These are phyloP conservation scores for Cantharis rustica DNA, from an alignment of 2,888 invertebrate species.

Conservation along the genomic window DNA sequence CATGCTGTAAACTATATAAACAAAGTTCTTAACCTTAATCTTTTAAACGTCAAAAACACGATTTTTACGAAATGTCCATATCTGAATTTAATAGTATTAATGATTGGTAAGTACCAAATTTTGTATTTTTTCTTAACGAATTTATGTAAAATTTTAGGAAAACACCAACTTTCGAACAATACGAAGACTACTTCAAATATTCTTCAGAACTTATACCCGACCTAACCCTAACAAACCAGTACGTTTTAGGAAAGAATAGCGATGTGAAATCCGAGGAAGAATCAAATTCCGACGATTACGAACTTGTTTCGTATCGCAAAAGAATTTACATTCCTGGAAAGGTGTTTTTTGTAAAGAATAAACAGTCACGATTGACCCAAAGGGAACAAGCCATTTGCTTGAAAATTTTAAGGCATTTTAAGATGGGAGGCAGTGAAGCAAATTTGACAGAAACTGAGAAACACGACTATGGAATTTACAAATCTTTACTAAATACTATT, in stretches of 20 bases:
- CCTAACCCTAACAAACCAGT: background rate
- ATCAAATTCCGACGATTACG: background rate
- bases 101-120: background rate
- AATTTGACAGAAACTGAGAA: slow-evolving; percentile 29
- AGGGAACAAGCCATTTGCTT: slow-evolving; percentile 35
- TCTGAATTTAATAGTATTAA: background rate
- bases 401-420: slow-evolving; percentile 35
- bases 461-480: background rate
- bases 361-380: slow-evolving; percentile 25
- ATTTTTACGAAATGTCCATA: background rate
- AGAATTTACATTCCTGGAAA: slow-evolving; percentile 34
- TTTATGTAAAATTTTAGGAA: background rate
- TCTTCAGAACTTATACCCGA: background rate
- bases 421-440: slow-evolving; percentile 30
- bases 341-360: slow-evolving; percentile 15
- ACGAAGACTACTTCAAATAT: background rate
- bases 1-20: background rate
- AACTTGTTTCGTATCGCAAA: background rate
- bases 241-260: background rate
- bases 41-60: too few species aligned
- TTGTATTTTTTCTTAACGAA: background rate
- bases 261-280: background rate
- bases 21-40: background rate
- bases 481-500: background rate
- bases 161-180: background rate